Evolutionary conservation across 2,113 vertebrate genomes (phyloP), one percentile per base, ranked within the genome.

Genomic region (Callaeas wilsoni): DNA sequence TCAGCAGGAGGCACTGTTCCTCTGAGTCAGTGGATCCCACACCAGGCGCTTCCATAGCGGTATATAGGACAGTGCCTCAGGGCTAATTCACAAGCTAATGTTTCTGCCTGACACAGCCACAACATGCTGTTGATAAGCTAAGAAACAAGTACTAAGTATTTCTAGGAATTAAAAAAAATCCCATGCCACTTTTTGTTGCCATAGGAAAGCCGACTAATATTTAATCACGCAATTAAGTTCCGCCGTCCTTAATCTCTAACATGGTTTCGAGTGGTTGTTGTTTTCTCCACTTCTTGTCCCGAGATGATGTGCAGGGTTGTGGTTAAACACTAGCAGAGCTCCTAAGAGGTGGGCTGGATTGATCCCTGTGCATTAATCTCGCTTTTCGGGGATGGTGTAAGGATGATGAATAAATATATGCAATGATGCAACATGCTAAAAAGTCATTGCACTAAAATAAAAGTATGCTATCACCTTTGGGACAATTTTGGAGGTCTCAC

Each of bases 1-100:
- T 96, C 95, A 96, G 95, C 84, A 97, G 95, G 96, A 97, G 92
- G 90, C 96, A 96, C 96, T 96, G 88, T 93, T 94, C 94, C 93
- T 96, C 94, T 96, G 93, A 96, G 93, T 75, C 94, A 94, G 94
- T 76, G 88, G 96, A 95, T 93, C 96, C 92, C 60, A 90, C 94
- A 93, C 93, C 92, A 57, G 14, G 75, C 44, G 2, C 92, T 86
- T 83, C 64, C 33, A 63, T n/a, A 84, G 93, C 32, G 0, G 27
- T 90, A 96, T 96, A 93, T 96, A 97, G 94, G 95, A 96, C 88
- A 92, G 68, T 39, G 96, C 96, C 92, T 95, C 88, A 3, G 94
- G 94, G 96, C 96, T 96, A 88, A 97, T 96, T 96, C 90, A 96
- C 96, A 94, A 95, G 93, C 90, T 75, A 88, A 92, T 60, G 73